phyloP scores from a whole-genome alignment of 1,140 invertebrate genomes.

The Gonioctena quinquepunctata region DNA sequence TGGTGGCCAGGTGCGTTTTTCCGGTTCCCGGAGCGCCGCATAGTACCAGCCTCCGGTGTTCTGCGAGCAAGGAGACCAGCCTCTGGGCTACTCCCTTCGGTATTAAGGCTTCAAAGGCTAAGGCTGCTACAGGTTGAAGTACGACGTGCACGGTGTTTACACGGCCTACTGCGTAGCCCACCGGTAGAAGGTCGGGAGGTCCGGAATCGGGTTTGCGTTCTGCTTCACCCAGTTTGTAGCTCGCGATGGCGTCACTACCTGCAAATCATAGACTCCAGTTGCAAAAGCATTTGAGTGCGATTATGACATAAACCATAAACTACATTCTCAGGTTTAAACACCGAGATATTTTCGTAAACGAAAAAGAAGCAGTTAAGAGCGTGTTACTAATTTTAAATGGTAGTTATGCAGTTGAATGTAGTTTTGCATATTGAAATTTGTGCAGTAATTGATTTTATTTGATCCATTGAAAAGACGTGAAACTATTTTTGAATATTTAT shows the following conservation, averaged over 20 bases:
- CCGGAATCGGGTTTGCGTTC: slow-evolving; percentile 67
- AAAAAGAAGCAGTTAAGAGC: too few species aligned
- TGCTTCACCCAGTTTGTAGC: slow-evolving; percentile 91
- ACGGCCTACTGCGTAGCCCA: slow-evolving; percentile 90
- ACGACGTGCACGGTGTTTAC: slow-evolving; percentile 80
- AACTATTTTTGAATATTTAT: neutral
- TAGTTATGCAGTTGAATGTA: neutral
- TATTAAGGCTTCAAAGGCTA: slow-evolving; percentile 95
- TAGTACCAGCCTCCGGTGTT: slow-evolving; percentile 91
- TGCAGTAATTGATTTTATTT: too few species aligned
- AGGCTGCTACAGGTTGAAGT: slow-evolving; percentile 84
- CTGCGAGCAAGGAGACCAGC: slow-evolving; percentile 75
- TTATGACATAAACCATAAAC: too few species aligned
- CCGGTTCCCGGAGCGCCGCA: slow-evolving; percentile 97
- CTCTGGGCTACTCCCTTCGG: slow-evolving; percentile 95
- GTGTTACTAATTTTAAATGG: too few species aligned
- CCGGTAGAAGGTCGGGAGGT: slow-evolving; percentile 87
- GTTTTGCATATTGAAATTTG: neutral
- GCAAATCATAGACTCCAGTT: neutral
- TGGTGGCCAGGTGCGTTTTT: slow-evolving; percentile 95
- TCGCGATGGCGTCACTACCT: slow-evolving; percentile 80
- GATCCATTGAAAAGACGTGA: too few species aligned
- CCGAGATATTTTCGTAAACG: too few species aligned
- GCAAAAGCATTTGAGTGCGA: neutral
- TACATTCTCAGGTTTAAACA: too few species aligned